Evolutionary conservation across 1,140 invertebrate species (phyloP).

Genomic region (Spodoptera litura): DNA sequence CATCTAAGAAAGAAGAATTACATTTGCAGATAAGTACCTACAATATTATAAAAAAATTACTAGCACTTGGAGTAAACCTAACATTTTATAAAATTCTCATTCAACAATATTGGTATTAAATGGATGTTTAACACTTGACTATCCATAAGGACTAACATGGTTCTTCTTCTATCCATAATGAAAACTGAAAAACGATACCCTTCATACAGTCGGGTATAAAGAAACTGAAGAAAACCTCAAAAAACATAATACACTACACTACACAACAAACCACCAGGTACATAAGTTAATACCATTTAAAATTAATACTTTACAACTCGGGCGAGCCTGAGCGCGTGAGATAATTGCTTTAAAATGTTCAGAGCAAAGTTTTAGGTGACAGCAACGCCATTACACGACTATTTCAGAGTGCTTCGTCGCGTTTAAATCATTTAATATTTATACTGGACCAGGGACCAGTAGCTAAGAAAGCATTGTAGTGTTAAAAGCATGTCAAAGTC

Average conservation of each 20-base stretch:
- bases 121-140: too few species aligned
- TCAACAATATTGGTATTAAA: too few species aligned
- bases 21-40: too few species aligned
- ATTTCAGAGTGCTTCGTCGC: conserved; percentile 28
- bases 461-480: not conserved
- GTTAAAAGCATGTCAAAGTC: conserved; percentile 15
- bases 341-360: conserved; percentile 40
- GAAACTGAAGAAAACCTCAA: not conserved
- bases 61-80: too few species aligned
- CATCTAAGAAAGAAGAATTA: too few species aligned
- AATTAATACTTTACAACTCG: conserved; percentile 19
- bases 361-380: conserved; percentile 23
- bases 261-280: not conserved
- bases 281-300: conserved; percentile 6
- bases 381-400: conserved; percentile 20
- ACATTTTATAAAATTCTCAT: too few species aligned
- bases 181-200: too few species aligned
- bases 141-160: too few species aligned
- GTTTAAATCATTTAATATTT: conserved; percentile 39
- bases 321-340: conserved; percentile 14
- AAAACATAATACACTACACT: not conserved
- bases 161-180: too few species aligned
- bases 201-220: too few species aligned
- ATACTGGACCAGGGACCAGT: conserved; percentile 20
- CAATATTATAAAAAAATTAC: too few species aligned